phyloP scores from a whole-genome alignment of 2,113 vertebrate species.

The Orthonyx spaldingii region DNA sequence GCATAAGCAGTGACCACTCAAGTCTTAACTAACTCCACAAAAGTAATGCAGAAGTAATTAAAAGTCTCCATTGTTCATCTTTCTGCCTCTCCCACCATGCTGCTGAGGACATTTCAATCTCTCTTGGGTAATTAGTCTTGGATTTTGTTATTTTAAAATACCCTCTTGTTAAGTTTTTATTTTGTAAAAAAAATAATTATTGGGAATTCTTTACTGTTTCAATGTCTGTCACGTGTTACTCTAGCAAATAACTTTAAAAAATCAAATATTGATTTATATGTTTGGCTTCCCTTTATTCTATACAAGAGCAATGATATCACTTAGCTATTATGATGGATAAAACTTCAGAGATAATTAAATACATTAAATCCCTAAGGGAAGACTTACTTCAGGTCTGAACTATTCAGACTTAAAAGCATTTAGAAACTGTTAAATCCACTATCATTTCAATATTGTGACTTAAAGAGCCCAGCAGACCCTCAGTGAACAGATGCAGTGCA shows the following conservation, averaged over 20 bases:
- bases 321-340: slow-evolving; percentile 64
- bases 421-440: slow-evolving; percentile 31
- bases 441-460: not conserved
- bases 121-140: not conserved
- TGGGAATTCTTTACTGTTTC: not conserved
- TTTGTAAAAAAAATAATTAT: not conserved
- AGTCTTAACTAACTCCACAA: not conserved
- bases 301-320: slow-evolving; percentile 55
- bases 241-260: slow-evolving; percentile 48
- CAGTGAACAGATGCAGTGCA: not conserved
- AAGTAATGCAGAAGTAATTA: not conserved
- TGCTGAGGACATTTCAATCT: not conserved
- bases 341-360: slow-evolving; percentile 70
- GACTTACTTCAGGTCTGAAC: slow-evolving; percentile 55
- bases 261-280: slow-evolving; percentile 64
- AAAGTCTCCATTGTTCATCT: not conserved
- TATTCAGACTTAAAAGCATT: slow-evolving; percentile 58
- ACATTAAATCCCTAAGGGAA: slow-evolving; percentile 60
- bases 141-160: not conserved
- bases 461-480: not conserved
- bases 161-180: not conserved
- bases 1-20: not conserved
- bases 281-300: slow-evolving; percentile 53
- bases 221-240: not conserved
- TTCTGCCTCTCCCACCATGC: not conserved